A percentile compares a stretch with the other conserved stretches of the same genome.
Conservation (phyloP, 2,113 vertebrate species). For the Cephalophus harveyi region DNA sequence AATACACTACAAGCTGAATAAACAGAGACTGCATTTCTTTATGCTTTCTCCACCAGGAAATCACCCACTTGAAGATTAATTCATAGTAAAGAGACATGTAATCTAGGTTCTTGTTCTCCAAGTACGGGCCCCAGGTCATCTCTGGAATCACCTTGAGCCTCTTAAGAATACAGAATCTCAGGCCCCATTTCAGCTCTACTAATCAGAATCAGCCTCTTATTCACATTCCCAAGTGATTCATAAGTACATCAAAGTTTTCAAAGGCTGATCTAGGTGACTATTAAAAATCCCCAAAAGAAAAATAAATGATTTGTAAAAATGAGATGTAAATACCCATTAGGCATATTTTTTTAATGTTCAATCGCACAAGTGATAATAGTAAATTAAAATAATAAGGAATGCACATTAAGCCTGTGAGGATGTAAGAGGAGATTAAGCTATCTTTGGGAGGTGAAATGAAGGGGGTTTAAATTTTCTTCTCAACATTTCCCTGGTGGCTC, state of each 20-base stretch:
- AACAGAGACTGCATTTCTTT: background rate
- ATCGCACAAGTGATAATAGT: background rate
- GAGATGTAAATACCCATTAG: background rate
- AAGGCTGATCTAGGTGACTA: background rate
- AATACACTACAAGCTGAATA: background rate
- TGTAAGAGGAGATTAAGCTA: background rate
- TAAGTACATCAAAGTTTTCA: background rate
- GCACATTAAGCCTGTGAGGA: background rate
- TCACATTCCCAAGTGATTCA: background rate
- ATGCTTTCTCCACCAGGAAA: background rate
- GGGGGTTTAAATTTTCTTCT: background rate
- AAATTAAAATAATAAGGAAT: conserved; percentile 34
- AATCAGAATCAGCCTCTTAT: background rate
- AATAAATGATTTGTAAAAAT: conserved; percentile 14
- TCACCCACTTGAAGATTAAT: background rate
- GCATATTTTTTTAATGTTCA: background rate
- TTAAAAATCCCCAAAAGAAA: background rate
- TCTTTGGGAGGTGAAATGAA: background rate
- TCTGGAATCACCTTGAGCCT: background rate
- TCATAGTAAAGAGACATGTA: background rate
- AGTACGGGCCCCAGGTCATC: background rate
- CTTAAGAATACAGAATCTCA: background rate
- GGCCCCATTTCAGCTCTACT: background rate
- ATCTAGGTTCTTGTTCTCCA: background rate
- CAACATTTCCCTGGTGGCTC: background rate